phyloP scores from a whole-genome alignment of 92 coral and sea anemone genomes.

The Anthopleura xanthogrammica region DNA sequence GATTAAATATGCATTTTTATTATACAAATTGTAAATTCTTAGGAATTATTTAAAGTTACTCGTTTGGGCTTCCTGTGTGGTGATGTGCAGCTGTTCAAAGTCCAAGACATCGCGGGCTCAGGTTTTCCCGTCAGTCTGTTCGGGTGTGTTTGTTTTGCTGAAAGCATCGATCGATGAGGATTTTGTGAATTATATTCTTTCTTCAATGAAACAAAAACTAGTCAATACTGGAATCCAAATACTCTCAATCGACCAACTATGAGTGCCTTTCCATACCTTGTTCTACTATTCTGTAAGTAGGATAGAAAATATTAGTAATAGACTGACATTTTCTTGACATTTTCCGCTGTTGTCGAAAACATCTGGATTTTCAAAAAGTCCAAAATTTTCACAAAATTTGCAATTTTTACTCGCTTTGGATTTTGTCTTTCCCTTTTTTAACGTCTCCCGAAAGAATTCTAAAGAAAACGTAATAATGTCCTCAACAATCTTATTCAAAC shows the following conservation, averaged over 20 bases:
- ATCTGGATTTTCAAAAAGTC: not conserved
- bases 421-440: not conserved
- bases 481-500: too few species aligned
- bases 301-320: not conserved
- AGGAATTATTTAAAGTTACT: not conserved
- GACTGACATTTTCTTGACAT: not conserved
- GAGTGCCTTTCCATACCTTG: not conserved
- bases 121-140: conserved; percentile 21
- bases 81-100: not conserved
- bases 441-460: not conserved
- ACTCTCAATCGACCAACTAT: not conserved
- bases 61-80: conserved; percentile 16
- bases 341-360: not conserved
- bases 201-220: not conserved
- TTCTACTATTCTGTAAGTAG: conserved; percentile 9
- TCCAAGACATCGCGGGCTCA: conserved; percentile 13
- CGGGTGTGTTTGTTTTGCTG: conserved; percentile 10
- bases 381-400: not conserved
- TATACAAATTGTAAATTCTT: not conserved
- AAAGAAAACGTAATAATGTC: too few species aligned
- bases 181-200: not conserved
- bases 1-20: too few species aligned
- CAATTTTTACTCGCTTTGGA: not conserved
- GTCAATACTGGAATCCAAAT: not conserved
- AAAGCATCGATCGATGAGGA: not conserved